Base-by-base conservation (phyloP, 2,113 vertebrate genomes). In the Murina feae region DNA sequence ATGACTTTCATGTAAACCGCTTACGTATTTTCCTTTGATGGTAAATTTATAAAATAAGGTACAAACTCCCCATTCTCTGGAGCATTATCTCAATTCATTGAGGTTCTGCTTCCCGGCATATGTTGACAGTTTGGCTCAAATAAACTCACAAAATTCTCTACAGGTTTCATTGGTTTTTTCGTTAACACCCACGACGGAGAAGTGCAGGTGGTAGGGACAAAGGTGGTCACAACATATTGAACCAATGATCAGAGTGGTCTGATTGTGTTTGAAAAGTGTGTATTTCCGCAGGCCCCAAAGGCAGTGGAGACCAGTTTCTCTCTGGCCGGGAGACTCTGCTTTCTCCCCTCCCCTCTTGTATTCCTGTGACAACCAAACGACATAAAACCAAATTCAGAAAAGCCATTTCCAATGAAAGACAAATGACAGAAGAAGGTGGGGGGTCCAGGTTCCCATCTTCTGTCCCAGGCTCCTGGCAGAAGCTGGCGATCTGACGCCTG, bases 201-300 rank as follows among this genome's bases (percentile, higher is more conserved):
- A 66, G 39, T 17, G 11, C 6, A 10, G 7, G 30, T 13, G 51
- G 42, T 42, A 18, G 6, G 9, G 17, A 23, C 69, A 14, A 44
- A 44, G 12, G 18, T 1, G 37, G 42, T 25, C 53, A 25, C 42
- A 23, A 11, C 12, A 10, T 9, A 8, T 51, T 1, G 32, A 1
- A 20, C 6, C 11, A 0, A 20, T 18, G 2, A 6, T 13, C 74
- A 35, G 49, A 42, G 23, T 2, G 17, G 9, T 11, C 44, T 0
- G 4, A 72, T 7, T 42, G 1, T 14, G 3, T 14, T 21, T 53
- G 20, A n/a, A 37, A 49, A 9, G 12, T 11, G 17, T 4, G 4
- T 60, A 14, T 49, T 10, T 6, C 39, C 20, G 2, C 2, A 1
- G 71, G 25, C 55, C 42, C 11, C 9, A 39, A 18, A n/a, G 35